Conservation (phyloP, 2,888 invertebrate species). For the Odontomyia ornata region DNA sequence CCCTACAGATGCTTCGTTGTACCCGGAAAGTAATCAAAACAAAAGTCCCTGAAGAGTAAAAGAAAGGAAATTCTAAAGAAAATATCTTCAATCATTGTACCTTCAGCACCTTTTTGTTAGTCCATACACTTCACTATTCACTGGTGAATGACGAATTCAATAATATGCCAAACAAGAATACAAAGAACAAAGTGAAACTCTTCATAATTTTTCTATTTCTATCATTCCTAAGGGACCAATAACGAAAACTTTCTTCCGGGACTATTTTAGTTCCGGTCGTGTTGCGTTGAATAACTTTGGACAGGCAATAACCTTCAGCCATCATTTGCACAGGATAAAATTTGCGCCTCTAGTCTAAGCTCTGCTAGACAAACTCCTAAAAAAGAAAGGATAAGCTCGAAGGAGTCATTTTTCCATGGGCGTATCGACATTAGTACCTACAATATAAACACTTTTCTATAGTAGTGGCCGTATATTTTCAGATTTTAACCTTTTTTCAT, state of each 20-base stretch:
- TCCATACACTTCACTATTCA: not conserved
- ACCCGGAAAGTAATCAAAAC: slow-evolving; percentile 24
- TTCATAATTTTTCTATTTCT: slow-evolving; percentile 47
- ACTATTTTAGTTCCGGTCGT: slow-evolving; percentile 3
- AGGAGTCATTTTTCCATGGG: not conserved
- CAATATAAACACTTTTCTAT: not conserved
- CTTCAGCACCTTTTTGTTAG: slow-evolving; percentile 3
- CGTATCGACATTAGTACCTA: not conserved
- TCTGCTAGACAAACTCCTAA: not conserved
- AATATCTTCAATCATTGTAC: not conserved
- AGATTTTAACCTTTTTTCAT: slow-evolving; percentile 39
- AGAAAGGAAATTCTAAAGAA: not conserved
- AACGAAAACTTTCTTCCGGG: slow-evolving; percentile 37
- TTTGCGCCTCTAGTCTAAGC: slow-evolving; percentile 4
- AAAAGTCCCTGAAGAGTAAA: not conserved
- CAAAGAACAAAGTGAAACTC: slow-evolving; percentile 11
- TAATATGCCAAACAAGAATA: not conserved
- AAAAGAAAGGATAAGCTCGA: slow-evolving; percentile 28
- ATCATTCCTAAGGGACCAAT: slow-evolving; percentile 48
- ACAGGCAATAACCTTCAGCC: not conserved
- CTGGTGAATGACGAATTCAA: not conserved
- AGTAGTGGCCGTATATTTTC: not conserved
- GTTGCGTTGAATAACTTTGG: not conserved
- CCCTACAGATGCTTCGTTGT: not conserved
- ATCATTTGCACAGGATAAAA: not conserved